Evolutionary conservation across 2,888 invertebrate genomes (phyloP), one percentile per base, ranked within the genome.

Genomic region (Listrodromus nycthemerus): DNA sequence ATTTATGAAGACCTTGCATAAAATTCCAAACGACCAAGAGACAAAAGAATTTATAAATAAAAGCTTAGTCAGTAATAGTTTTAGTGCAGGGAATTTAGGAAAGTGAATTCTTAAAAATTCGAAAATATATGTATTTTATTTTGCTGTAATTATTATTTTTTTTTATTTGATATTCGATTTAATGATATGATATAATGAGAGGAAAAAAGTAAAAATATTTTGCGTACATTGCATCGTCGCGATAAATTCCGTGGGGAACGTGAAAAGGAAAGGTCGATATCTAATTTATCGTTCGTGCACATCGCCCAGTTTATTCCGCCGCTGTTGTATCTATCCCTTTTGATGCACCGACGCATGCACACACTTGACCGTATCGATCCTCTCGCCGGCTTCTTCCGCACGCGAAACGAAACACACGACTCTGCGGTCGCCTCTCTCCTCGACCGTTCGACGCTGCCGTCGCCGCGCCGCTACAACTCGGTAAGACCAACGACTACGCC

Each of bases 341-440:
- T 48, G 61, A 19, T 45, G 69, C 13, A n/a, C 33, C 69, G 37
- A 50, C 16, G 33, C 41, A 52, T 24, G 21, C 41, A 71, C 50
- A 79, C 41, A 48, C 41, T 65, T 48, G 50, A 41, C 8, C 21
- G 63, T 83, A 83, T 83, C 83, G 83, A 83, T 83, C 76, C 66
- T 58, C 74, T 58, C 74, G 27, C 76, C 66, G 76, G 69, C 67
- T 77, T 76, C 61, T 73, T 83, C 58, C 80, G 58, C 80, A 80
- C 80, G 76, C 80, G 67, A 83, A 80, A 83, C 55, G 65, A 61
- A 21, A 55, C 55, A 71, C 80, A 83, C 75, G 76, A 77, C 75
- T 75, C 69, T 50, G 63, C 63, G 55, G 21, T 65, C 19, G 45
- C 4, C n/a, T 50, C 58, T 33, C 67, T 33, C 27, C 37, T 50